Evolutionary conservation across 2,797 vertebrate genomes (phyloP), one percentile per base, ranked within the genome.

Genomic region (Parotocinclus haroldoi): DNA sequence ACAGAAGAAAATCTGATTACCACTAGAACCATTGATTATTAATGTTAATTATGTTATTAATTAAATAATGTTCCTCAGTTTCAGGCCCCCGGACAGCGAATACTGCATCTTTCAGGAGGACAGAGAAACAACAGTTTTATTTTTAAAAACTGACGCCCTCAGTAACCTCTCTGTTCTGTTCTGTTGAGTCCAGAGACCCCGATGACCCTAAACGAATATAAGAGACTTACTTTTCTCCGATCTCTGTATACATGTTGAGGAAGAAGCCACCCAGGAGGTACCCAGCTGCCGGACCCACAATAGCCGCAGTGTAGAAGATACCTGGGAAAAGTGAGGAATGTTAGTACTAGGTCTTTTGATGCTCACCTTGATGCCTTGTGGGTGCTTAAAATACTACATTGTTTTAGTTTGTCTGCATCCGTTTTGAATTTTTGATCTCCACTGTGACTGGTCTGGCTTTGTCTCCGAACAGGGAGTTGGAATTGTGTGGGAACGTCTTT

Each of bases 231-330:
- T 58, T 85, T 74, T 76, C 83, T 74, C 89, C 82, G 71, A 93
- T 80, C 72, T 98, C 95, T 0, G 94, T 95, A 86, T 92, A 95
- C 50, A 95, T 85, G 76, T 92, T 96, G 78, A 98, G 94, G 87
- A 97, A 94, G 80, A 93, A 82, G 54, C 96, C 96, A 72, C 96
- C 96, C 62, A 96, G 83, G 85, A 99, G 89, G 87, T 98, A 99
- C 71, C 96, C 96, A 0, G 91, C 95, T 0, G 96, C 96, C 0
- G 96, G 96, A 39, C 96, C 96, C 51, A 98, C 83, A 79, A 96
- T 94, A 80, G 95, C 95, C 9, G 95, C 94, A 0, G 95, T 96
- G 84, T 98, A 99, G 83, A 98, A 98, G 83, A 93, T 87, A 59
- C 92, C 96, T 98, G 80, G 42, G 52, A 71, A 73, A 65, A 72